Evolutionary conservation across 2,888 invertebrate species (phyloP).

Genomic region (Phoronis australis): DNA sequence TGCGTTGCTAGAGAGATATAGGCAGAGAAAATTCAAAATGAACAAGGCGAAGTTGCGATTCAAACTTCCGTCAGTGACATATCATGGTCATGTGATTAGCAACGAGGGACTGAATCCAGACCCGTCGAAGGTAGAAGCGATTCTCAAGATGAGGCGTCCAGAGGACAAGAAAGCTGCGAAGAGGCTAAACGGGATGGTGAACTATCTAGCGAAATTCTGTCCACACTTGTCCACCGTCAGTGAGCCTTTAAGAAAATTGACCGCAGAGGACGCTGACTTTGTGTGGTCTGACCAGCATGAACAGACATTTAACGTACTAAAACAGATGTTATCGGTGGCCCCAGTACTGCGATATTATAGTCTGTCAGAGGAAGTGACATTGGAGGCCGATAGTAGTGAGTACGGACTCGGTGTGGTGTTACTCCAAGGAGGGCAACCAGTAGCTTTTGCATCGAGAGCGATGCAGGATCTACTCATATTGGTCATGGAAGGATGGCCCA

Average conservation of each 20-base stretch:
- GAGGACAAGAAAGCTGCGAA: neutral
- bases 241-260: conserved; percentile 12
- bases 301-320: conserved; percentile 8
- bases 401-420: conserved; percentile 14
- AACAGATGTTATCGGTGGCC: conserved; percentile 5
- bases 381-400: conserved; percentile 13
- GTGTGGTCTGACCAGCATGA: conserved; percentile 11
- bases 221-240: conserved; percentile 11
- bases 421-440: conserved; percentile 18
- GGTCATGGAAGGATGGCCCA: neutral
- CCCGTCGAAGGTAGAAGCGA: neutral
- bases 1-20: neutral
- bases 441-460: conserved; percentile 15
- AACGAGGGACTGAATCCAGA: neutral
- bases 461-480: neutral
- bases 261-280: conserved; percentile 5
- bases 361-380: conserved; percentile 11
- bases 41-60: neutral
- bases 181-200: conserved; percentile 10
- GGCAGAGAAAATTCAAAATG: neutral
- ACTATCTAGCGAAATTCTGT: conserved; percentile 13
- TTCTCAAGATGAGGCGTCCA: neutral
- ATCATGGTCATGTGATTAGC: neutral
- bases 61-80: neutral
- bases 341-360: conserved; percentile 13